A percentile compares a stretch with the other conserved stretches of the same genome.
phyloP scores from a whole-genome alignment of 2,888 invertebrate genomes.

The Ernsta delagoae region DNA sequence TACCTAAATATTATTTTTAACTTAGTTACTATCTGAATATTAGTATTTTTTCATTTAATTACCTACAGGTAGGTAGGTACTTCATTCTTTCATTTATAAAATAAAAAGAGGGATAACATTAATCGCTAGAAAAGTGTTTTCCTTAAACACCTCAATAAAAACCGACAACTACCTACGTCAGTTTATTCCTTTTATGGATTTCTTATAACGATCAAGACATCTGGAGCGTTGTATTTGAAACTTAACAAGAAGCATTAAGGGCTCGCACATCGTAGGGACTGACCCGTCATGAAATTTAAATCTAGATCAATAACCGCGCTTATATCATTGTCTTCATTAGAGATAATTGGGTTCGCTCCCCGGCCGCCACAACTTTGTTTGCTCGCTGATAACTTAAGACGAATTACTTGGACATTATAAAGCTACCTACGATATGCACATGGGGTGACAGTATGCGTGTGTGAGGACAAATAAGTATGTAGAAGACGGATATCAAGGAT shows the following conservation, averaged over 20 bases:
- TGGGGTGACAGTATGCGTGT: background rate
- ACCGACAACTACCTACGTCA: too few relatives aligned
- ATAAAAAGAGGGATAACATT: too few relatives aligned
- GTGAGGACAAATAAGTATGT: background rate
- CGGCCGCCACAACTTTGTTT: conserved; percentile 81
- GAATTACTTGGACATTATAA: conserved; percentile 77
- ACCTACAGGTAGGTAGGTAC: too few relatives aligned
- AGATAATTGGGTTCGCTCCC: conserved; percentile 85
- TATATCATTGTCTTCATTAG: conserved; percentile 86
- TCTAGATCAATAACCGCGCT: conserved; percentile 85
- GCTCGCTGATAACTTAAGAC: conserved; percentile 81
- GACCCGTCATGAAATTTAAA: conserved; percentile 85
- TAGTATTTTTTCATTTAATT: too few relatives aligned
- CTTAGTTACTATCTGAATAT: too few relatives aligned
- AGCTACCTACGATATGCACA: conserved; percentile 47
- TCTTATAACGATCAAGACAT: conserved; percentile 59
- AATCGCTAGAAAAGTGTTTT: too few relatives aligned
- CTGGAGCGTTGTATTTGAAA: conserved; percentile 56
- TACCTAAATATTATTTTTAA: too few relatives aligned
- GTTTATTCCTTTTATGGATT: background rate
- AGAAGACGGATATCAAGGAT: background rate
- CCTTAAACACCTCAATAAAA: too few relatives aligned
- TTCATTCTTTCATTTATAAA: too few relatives aligned
- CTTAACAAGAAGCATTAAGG: conserved; percentile 83
- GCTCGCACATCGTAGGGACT: conserved; percentile 81